phyloP scores from a whole-genome alignment of 2,888 invertebrate genomes.

The Trimorus sp. region DNA sequence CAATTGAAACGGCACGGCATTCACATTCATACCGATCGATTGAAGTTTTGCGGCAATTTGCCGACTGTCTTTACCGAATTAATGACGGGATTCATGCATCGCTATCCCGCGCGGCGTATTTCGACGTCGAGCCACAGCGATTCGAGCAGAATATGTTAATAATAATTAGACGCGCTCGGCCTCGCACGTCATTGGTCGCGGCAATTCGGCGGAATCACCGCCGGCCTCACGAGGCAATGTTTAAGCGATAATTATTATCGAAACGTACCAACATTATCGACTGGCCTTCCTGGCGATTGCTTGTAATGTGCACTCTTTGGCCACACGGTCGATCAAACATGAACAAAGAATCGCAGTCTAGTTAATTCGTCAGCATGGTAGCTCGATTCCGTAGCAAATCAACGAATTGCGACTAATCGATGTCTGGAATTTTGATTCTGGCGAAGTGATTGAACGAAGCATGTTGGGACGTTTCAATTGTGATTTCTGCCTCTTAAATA shows the following conservation, averaged over 20 bases:
- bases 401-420: no score
- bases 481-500: no score
- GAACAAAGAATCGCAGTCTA: no score
- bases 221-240: constrained; percentile 29
- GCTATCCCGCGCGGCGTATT: background rate
- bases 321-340: no score
- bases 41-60: constrained; percentile 19
- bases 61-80: constrained; percentile 14
- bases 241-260: constrained; percentile 37
- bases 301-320: no score
- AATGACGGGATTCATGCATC: constrained; percentile 13
- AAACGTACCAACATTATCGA: constrained; percentile 35
- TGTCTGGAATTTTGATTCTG: no score
- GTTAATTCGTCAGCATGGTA: no score
- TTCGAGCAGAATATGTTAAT: constrained; percentile 27
- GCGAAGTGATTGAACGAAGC: no score
- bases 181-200: constrained; percentile 31
- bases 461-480: no score
- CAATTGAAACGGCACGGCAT: background rate
- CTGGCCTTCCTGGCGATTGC: constrained; percentile 20
- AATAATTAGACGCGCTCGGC: constrained; percentile 35
- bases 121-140: constrained; percentile 5
- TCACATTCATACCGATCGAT: background rate
- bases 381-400: no score
- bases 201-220: constrained; percentile 25